These are phyloP conservation scores for Lordiphosa fenestrarum DNA, from an alignment of 2,888 invertebrate genomes.

Conservation along the genomic window DNA sequence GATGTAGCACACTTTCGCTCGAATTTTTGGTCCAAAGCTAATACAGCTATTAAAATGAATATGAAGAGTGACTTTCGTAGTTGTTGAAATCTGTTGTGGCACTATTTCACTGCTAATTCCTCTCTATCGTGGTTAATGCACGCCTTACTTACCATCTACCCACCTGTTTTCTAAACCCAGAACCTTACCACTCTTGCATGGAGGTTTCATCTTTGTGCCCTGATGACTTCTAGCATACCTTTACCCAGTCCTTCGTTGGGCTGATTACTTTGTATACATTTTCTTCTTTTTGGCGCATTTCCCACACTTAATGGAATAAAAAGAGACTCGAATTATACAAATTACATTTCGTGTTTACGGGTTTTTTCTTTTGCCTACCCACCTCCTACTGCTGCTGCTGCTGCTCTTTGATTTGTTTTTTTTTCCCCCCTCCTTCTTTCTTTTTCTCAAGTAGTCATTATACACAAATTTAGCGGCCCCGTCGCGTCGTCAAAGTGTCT, in stretches of 20 bases:
- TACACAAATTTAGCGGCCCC: conserved; percentile 61
- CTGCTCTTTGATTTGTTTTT: conserved; percentile 19
- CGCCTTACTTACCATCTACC: no score
- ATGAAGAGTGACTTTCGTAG: no score
- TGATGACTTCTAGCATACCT: neutral
- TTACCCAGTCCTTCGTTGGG: neutral
- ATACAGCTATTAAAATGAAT: no score
- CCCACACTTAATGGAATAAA: conserved; percentile 51
- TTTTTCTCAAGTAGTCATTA: conserved; percentile 73
- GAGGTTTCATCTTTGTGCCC: neutral
- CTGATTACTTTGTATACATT: neutral
- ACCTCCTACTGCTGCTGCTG: neutral
- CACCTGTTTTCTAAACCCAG: no score
- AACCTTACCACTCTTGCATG: no score
- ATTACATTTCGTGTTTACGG: conserved; percentile 71
- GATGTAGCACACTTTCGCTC: no score
- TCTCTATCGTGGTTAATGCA: no score
- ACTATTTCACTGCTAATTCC: no score
- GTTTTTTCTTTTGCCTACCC: conserved; percentile 37
- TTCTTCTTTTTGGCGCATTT: conserved; percentile 61
- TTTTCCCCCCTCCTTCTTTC: conserved; percentile 19
- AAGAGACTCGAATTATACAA: conserved; percentile 67
- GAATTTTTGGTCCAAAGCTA: no score
- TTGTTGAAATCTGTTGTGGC: no score
- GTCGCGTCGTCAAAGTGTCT: conserved; percentile 60